Conservation (phyloP, 2,113 vertebrate species). For the Thalassoma bifasciatum region DNA sequence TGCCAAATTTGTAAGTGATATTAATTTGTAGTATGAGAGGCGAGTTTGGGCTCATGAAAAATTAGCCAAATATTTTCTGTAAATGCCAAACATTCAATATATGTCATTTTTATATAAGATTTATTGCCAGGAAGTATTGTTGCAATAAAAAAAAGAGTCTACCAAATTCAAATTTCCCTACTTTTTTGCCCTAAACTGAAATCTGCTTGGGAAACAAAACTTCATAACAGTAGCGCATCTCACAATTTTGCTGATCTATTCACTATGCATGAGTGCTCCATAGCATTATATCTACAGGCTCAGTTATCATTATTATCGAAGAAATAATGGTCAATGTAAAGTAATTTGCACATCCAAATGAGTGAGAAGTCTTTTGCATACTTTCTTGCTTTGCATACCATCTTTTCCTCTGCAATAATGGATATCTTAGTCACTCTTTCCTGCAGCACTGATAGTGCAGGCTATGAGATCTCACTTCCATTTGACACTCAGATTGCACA, state of each 20-base stretch:
- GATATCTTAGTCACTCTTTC: conserved; percentile 8
- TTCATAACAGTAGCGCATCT: conserved; percentile 6
- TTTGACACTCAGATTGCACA: conserved; percentile 51
- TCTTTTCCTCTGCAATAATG: not conserved
- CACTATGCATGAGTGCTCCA: conserved; percentile 8
- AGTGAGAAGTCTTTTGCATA: not conserved
- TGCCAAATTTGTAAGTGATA: too few relatives aligned
- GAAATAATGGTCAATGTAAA: conserved; percentile 21
- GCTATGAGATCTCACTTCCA: conserved; percentile 47
- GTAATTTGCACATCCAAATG: not conserved
- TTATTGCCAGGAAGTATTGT: too few relatives aligned
- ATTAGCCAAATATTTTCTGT: too few relatives aligned
- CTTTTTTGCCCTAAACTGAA: conserved; percentile 50
- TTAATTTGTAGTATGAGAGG: too few relatives aligned
- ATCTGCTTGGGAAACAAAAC: conserved; percentile 9
- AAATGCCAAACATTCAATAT: too few relatives aligned
- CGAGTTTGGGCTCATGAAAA: too few relatives aligned
- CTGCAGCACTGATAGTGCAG: conserved; percentile 16
- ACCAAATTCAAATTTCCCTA: too few relatives aligned
- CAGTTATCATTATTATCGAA: not conserved
- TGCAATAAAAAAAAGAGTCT: too few relatives aligned
- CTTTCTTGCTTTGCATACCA: not conserved
- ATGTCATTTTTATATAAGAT: too few relatives aligned
- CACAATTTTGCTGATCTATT: not conserved
- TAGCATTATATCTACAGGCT: conserved; percentile 3